These are phyloP conservation scores for Pseudorhombus dupliciocellatus DNA, from an alignment of 2,113 vertebrate species.

Conservation along the genomic window DNA sequence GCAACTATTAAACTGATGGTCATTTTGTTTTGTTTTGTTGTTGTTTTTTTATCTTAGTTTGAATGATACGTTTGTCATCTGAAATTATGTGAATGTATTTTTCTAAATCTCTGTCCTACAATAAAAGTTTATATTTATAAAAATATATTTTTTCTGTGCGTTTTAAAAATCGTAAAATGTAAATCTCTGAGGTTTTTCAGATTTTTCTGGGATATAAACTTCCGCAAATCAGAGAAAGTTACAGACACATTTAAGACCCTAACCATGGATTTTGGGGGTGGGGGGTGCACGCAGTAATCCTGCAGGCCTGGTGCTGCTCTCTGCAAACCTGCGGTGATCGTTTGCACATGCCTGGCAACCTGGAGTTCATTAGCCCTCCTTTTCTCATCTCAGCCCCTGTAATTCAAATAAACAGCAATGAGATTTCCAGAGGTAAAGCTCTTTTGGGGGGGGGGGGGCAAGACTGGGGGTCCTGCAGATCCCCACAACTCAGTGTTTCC, in stretches of 20 bases:
- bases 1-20: constrained; percentile 78
- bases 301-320: constrained; percentile 65
- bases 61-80: constrained; percentile 95
- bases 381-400: constrained; percentile 81
- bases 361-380: constrained; percentile 83
- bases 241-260: constrained; percentile 59
- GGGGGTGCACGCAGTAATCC: constrained; percentile 67
- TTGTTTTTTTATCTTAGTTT: constrained; percentile 76
- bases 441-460: constrained; percentile 56
- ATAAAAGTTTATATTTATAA: constrained; percentile 99
- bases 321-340: constrained; percentile 79
- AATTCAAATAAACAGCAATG: constrained; percentile 86
- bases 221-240: constrained; percentile 47
- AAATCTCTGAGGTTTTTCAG: background rate
- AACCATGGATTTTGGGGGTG: constrained; percentile 40
- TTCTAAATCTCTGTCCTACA: constrained; percentile 98
- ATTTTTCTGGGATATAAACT: constrained; percentile 23
- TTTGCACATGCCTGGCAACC: constrained; percentile 82
- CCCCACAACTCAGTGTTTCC: constrained; percentile 51
- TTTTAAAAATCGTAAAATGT: background rate
- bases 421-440: constrained; percentile 82
- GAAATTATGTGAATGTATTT: constrained; percentile 99
- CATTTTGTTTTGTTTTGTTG: constrained; percentile 43
- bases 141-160: constrained; percentile 68
- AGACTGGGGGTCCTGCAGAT: constrained; percentile 75